Evolutionary conservation across 1,140 invertebrate genomes (phyloP), one percentile per base, ranked within the genome.

Genomic region (Aphaenogaster ashmeadi): DNA sequence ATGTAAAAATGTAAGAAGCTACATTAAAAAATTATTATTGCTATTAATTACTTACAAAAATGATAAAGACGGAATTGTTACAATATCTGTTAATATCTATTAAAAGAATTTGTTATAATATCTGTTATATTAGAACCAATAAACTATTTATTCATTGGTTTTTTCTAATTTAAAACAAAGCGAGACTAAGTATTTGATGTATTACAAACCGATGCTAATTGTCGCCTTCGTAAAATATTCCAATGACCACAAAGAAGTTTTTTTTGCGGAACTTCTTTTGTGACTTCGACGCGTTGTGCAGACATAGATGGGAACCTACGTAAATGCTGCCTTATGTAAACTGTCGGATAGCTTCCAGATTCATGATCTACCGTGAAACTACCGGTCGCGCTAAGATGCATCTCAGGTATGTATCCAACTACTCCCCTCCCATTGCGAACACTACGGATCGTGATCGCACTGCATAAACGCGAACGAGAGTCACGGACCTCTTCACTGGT

Each of bases 341-440:
- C 15, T 72, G 36, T 41, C 21, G 36, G n/a, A 69, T 13, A 27
- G 47, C 36, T 54, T 44, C 38, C 58, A 62, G 58, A 56, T 11
- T 74, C 11, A 11, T 36, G 11, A 52, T 80, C 36, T 13, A 44
- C 15, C 27, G 52, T 66, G 41, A 83, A 83, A 83, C 27, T 67
- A 52, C 33, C 62, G 77, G 80, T 84, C 69, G 41, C 69, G 80
- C 69, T 60, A 75, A 84, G 41, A 84, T 84, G 80, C 80, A 38
- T 74, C n/a, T 1, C 38, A 6, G 80, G 80, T 83, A 83, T 83
- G 80, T 74, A 54, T 81, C 60, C 36, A 52, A 69, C 50, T 33
- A 18, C n/a, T 47, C n/a, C 41, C 50, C 18, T 72, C 33, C 18
- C 52, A 21, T 44, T 41, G 21, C 36, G 50, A 47, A 58, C 2